Evolutionary conservation across 1,140 invertebrate species (phyloP), one percentile per base, ranked within the genome.

Genomic region (Diorhabda sublineata): DNA sequence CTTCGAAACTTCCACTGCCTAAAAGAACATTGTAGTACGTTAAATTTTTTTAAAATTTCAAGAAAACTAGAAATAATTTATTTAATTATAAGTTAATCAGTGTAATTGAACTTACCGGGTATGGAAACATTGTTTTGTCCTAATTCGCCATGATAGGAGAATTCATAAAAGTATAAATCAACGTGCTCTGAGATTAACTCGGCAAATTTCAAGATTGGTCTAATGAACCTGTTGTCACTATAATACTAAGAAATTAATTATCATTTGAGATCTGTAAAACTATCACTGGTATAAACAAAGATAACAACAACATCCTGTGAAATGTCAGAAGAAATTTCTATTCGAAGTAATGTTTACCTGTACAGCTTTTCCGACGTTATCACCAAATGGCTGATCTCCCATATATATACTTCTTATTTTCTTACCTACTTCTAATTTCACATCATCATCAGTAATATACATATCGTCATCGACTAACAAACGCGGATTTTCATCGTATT

Each of bases 111-210:
- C 26, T 63, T 47, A 63, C 61, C 61, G 43, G 43, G 42, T 44
- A 42, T 45, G 6, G 42, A 43, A 2, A 63, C n/a, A 9, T 43
- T 6, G 44, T 63, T 63, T 44, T 63, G 5, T 8, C 0, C 2
- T 8, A 63, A 44, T 43, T 47, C 45, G 7, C 64, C 64, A 56
- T 66, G 47, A 11, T 43, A 66, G 2, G 64, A 57, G 41, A 66
- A 66, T 42, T 66, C 45, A 9, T 66, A 66, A 66, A 66, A 58
- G 43, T 57, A 66, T 6, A 66, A 45, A 26, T 66, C 64, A 6
- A 26, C 47, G 52, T 66, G 57, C 26, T 66, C 5, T 26, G 64
- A 66, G 9, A 8, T 4, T 5, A 66, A 3, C 52, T 66, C 64
- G 11, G 64, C 64, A 58, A 57, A 58, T 43, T 56, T 66, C 5